phyloP scores from a whole-genome alignment of 1,140 invertebrate species.

The Samia ricini region DNA sequence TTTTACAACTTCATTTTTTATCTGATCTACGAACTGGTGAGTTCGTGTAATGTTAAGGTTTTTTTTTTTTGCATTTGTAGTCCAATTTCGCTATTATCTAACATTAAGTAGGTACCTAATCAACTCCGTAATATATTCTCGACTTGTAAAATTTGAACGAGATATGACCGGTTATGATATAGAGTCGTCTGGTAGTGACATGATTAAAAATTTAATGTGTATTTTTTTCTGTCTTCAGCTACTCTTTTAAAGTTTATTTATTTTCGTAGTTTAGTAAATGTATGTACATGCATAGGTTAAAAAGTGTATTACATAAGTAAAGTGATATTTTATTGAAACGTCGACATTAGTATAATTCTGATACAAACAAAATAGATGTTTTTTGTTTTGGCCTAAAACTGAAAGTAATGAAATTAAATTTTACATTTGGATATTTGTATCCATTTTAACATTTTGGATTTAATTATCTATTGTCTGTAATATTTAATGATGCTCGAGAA shows the following conservation, averaged over 20 bases:
- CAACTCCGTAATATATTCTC: background rate
- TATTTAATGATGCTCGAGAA: too few species aligned
- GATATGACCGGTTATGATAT: background rate
- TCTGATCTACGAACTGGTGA: background rate
- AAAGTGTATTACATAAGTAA: too few species aligned
- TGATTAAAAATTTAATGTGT: background rate
- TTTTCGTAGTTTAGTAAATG: background rate
- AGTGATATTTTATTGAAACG: too few species aligned
- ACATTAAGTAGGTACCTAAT: background rate
- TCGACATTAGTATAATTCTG: too few species aligned
- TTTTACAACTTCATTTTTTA: background rate
- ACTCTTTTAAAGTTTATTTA: background rate
- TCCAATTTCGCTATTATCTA: background rate
- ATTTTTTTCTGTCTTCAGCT: background rate
- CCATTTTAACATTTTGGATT: too few species aligned
- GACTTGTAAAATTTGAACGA: background rate
- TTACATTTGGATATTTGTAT: too few species aligned
- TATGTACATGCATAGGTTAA: background rate
- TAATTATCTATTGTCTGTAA: too few species aligned
- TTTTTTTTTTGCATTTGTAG: background rate
- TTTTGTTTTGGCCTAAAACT: too few species aligned
- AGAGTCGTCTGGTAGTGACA: background rate
- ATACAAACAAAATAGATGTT: too few species aligned
- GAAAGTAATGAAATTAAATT: too few species aligned
- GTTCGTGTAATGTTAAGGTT: background rate